Conservation (phyloP, 2,888 invertebrate species). For the Portevinia maculata region DNA sequence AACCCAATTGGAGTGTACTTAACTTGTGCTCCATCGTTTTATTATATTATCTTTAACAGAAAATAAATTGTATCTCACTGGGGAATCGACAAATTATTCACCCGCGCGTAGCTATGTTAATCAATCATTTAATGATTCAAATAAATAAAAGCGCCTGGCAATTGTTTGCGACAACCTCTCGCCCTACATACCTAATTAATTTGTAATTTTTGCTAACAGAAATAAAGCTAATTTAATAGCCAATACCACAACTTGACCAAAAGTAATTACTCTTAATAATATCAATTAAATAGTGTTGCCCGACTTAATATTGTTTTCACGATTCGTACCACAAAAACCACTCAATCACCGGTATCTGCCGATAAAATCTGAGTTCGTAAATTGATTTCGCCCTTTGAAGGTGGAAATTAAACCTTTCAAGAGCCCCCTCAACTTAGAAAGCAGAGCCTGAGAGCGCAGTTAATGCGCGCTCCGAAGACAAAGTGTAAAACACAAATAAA, state of each 20-base stretch:
- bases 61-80: conserved; percentile 51
- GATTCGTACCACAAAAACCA: conserved; percentile 19
- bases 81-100: conserved; percentile 59
- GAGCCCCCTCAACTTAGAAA: conserved; percentile 21
- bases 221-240: conserved; percentile 60
- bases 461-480: conserved; percentile 50
- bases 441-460: conserved; percentile 40
- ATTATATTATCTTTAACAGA: background rate
- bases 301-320: conserved; percentile 35
- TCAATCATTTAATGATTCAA: conserved; percentile 68
- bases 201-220: conserved; percentile 50
- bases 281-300: conserved; percentile 58
- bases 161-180: background rate
- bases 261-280: conserved; percentile 68
- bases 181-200: conserved; percentile 24
- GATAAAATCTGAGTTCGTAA: conserved; percentile 36
- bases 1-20: conserved; percentile 46
- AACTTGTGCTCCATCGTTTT: conserved; percentile 1
- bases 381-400: conserved; percentile 49
- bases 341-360: conserved; percentile 48
- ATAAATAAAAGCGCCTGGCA: conserved; percentile 49
- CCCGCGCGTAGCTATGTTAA: conserved; percentile 35
- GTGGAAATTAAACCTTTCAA: background rate
- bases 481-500: conserved; percentile 64
- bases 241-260: conserved; percentile 46